A percentile compares a stretch with the other conserved stretches of the same genome.
These are phyloP conservation scores for Odocoileus hemionus DNA, from an alignment of 2,113 vertebrate genomes.

Conservation along the genomic window DNA sequence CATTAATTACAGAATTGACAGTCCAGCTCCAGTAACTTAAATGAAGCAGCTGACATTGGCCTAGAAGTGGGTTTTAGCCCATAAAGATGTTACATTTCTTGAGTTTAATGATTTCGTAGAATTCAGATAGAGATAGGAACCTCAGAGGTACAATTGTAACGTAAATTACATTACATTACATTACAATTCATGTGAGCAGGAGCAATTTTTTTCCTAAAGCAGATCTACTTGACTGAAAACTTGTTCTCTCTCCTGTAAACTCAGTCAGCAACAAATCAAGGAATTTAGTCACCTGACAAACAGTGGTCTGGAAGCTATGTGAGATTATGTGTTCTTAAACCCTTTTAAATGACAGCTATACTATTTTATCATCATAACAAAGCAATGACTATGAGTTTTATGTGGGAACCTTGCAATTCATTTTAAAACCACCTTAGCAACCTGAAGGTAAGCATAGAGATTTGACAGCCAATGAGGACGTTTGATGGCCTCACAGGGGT, in stretches of 20 bases:
- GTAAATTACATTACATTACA: neutral
- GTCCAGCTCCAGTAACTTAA: neutral
- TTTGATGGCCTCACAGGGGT: neutral
- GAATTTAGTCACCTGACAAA: neutral
- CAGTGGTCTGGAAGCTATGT: neutral
- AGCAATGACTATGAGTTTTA: neutral
- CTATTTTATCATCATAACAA: neutral
- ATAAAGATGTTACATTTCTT: neutral
- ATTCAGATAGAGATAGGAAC: neutral
- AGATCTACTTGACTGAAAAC: neutral
- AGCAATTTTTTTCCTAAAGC: neutral
- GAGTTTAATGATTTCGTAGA: neutral
- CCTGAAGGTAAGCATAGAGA: neutral
- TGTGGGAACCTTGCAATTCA: neutral
- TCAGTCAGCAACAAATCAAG: slow-evolving; percentile 1
- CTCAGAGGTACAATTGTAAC: neutral
- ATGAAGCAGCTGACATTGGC: neutral
- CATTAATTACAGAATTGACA: neutral
- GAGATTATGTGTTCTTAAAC: neutral
- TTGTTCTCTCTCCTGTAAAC: neutral
- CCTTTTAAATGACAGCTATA: neutral
- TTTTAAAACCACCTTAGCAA: slow-evolving; percentile 11
- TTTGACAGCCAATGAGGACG: neutral
- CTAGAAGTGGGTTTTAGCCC: neutral
- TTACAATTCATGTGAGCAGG: neutral